Percentiles rank a stretch among this genome's conserved stretches.
phyloP scores from a whole-genome alignment of 2,797 vertebrate genomes.

The Chaunax sp. region DNA sequence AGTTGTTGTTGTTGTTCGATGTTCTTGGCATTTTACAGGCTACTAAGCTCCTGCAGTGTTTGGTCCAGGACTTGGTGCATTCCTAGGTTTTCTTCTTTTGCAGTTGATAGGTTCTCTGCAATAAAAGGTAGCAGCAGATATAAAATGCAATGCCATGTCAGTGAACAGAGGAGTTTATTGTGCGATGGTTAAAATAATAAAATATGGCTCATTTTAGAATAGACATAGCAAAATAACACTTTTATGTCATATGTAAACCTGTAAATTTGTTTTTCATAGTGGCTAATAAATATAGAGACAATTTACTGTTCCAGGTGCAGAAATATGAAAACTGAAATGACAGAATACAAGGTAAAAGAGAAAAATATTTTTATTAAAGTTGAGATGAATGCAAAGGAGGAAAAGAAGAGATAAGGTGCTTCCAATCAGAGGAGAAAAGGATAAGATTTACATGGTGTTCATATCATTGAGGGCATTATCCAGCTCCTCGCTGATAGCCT shows the following conservation, averaged over 20 bases:
- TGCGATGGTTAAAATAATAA: not conserved
- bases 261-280: not conserved
- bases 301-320: not conserved
- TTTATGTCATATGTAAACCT: not conserved
- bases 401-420: constrained; percentile 36
- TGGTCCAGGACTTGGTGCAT: constrained; percentile 93
- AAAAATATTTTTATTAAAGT: constrained; percentile 73
- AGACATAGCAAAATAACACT: not conserved
- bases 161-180: not conserved
- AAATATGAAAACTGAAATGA: constrained; percentile 37
- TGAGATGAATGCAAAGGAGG: constrained; percentile 57
- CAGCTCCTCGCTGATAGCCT: constrained; percentile 93
- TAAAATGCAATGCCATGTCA: constrained; percentile 5
- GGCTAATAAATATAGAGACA: not conserved
- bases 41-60: constrained; percentile 92
- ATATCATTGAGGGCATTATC: constrained; percentile 92
- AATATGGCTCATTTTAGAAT: not conserved
- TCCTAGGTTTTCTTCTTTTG: constrained; percentile 90
- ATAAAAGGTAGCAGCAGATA: constrained; percentile 49
- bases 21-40: constrained; percentile 84
- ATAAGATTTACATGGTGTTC: constrained; percentile 86
- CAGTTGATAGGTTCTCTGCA: constrained; percentile 87
- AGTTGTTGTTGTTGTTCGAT: constrained; percentile 28
- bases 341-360: constrained; percentile 53
- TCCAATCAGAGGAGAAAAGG: constrained; percentile 26